Percentiles rank a stretch among this genome's conserved stretches.
Conservation (phyloP, 1,140 invertebrate species). For the Drosophila oshimai region DNA sequence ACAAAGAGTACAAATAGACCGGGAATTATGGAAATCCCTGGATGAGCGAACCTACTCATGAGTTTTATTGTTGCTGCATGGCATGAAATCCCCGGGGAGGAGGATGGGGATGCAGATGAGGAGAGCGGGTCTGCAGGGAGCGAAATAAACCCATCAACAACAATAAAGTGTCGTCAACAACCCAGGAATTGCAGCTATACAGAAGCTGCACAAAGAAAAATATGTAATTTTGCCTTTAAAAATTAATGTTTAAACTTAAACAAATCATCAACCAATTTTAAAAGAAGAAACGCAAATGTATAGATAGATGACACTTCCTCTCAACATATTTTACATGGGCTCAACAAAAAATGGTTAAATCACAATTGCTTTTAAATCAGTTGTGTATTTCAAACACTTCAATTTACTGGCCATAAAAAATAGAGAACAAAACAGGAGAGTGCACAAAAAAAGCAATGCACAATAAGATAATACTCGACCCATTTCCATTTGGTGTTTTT, state of each 20-base stretch:
- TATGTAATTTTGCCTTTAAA: not conserved
- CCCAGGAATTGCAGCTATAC: slow-evolving; percentile 24
- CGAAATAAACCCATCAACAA: slow-evolving; percentile 65
- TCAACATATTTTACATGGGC: not conserved
- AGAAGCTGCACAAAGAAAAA: slow-evolving; percentile 37
- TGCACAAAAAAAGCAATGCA: slow-evolving; percentile 9
- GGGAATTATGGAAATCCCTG: slow-evolving; percentile 49
- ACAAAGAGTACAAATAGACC: not conserved
- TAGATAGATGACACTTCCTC: not conserved
- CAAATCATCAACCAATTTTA: no score
- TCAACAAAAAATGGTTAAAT: slow-evolving; percentile 4
- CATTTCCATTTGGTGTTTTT: slow-evolving; percentile 26
- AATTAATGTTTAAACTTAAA: not conserved
- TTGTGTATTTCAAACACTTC: slow-evolving; percentile 30
- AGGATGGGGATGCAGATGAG: not conserved
- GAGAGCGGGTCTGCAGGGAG: slow-evolving; percentile 11
- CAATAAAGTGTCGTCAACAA: slow-evolving; percentile 54
- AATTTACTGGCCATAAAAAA: slow-evolving; percentile 52
- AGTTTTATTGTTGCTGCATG: slow-evolving; percentile 47
- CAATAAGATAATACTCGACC: slow-evolving; percentile 20
- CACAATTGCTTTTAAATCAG: slow-evolving; percentile 5
- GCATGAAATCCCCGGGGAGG: not conserved
- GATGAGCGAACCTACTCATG: slow-evolving; percentile 27
- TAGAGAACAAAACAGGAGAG: not conserved
- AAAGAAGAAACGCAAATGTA: not conserved